A percentile compares a stretch with the other conserved stretches of the same genome.
phyloP scores from a whole-genome alignment of 2,888 invertebrate species.

The Drosophila prostipennis region DNA sequence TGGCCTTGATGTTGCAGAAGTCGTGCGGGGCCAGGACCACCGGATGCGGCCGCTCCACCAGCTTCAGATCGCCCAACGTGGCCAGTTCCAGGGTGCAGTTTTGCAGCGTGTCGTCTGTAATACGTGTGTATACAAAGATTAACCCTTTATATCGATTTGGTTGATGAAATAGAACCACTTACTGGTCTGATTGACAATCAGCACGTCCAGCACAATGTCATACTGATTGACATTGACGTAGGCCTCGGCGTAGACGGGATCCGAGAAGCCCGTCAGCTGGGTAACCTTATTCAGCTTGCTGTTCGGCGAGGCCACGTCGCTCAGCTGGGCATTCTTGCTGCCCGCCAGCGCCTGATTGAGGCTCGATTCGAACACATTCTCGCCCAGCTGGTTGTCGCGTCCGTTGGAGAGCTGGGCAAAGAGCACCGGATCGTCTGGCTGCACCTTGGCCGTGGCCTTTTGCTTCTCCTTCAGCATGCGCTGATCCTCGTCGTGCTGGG shows the following conservation, averaged over 20 bases:
- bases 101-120: conserved; percentile 94
- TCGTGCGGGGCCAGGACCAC: conserved; percentile 98
- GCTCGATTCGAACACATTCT: conserved; percentile 96
- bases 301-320: conserved; percentile 86
- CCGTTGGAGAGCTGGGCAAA: conserved; percentile 91
- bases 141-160: no score
- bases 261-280: conserved; percentile 99
- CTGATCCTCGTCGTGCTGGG: conserved; percentile 87
- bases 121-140: background rate
- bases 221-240: conserved; percentile 99
- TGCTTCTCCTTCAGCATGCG: conserved; percentile 87
- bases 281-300: conserved; percentile 92
- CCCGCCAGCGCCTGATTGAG: conserved; percentile 95
- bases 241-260: conserved; percentile 99
- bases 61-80: conserved; percentile 97
- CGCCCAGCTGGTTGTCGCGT: conserved; percentile 86
- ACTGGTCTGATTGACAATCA: conserved; percentile 99
- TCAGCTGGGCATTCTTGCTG: conserved; percentile 82
- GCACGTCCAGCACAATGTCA: conserved; percentile 98
- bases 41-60: conserved; percentile 98
- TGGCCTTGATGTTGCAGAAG: conserved; percentile 99
- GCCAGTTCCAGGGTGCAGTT: conserved; percentile 99
- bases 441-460: conserved; percentile 88
- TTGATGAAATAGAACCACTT: conserved; percentile 48
- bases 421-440: conserved; percentile 93